A percentile compares a stretch with the other conserved stretches of the same genome.
Evolutionary conservation across 2,113 vertebrate genomes (phyloP).

Genomic region (Seriola dumerili): DNA sequence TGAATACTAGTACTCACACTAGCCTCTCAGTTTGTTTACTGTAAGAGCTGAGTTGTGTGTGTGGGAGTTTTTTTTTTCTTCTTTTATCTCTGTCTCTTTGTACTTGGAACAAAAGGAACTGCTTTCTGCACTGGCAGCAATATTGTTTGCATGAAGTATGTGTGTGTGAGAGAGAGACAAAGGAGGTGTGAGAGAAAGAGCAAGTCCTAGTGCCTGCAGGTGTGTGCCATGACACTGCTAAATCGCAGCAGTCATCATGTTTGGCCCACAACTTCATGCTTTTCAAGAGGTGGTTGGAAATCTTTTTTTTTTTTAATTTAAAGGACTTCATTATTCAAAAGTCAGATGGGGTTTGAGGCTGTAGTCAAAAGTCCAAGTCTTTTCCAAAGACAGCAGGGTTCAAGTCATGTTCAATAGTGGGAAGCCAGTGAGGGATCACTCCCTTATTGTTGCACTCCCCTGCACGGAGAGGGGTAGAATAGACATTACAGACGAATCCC

Average conservation of each 20-base stretch:
- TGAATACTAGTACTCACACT: slow-evolving; percentile 8
- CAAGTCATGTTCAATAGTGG: background rate
- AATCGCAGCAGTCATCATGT: slow-evolving; percentile 46
- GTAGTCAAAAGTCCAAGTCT: background rate
- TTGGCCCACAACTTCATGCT: slow-evolving; percentile 51
- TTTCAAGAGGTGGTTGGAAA: slow-evolving; percentile 15
- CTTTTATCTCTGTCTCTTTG: slow-evolving; percentile 41
- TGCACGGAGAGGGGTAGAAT: background rate
- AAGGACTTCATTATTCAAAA: background rate
- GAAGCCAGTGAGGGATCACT: background rate
- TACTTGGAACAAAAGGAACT: slow-evolving; percentile 58
- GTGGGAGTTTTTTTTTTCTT: slow-evolving; percentile 19
- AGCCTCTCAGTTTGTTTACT: slow-evolving; percentile 39
- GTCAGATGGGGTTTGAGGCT: background rate
- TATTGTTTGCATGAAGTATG: slow-evolving; percentile 40
- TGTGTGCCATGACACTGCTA: slow-evolving; percentile 41
- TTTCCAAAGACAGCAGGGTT: background rate
- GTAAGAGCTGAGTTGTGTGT: slow-evolving; percentile 30
- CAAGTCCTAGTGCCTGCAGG: slow-evolving; percentile 48
- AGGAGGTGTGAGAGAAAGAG: slow-evolving; percentile 35
- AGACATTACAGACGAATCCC: background rate
- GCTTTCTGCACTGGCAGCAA: slow-evolving; percentile 54
- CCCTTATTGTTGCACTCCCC: too few species aligned
- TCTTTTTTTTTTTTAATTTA: background rate
- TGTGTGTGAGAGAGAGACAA: slow-evolving; percentile 30